Evolutionary conservation across 30 jellyfish, hydroid and myxozoan genomes (phyloP).

Genomic region (Sanderia malayensis): DNA sequence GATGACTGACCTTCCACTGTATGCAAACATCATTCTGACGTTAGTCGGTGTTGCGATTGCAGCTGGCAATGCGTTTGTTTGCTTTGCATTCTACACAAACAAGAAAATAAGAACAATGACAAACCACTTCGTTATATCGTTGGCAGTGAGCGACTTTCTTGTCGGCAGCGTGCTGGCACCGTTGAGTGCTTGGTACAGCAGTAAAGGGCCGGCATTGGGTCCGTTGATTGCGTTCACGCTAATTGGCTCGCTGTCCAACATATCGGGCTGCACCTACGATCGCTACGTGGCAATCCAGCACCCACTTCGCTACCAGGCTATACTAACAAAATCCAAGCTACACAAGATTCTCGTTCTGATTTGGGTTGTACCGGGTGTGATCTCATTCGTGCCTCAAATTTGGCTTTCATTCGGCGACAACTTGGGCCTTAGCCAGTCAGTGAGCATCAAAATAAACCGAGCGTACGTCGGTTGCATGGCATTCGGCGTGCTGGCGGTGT

Average conservation of each 20-base stretch:
- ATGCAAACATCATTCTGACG: conserved; percentile 17
- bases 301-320: conserved; percentile 74
- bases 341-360: conserved; percentile 21
- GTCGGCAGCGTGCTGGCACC: conserved; percentile 58
- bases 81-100: conserved; percentile 32
- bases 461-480: conserved; percentile 47
- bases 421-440: not conserved
- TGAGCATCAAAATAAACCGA: not conserved
- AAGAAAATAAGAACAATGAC: conserved; percentile 39
- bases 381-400: conserved; percentile 45
- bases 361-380: conserved; percentile 49
- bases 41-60: conserved; percentile 26
- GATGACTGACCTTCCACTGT: conserved; percentile 11
- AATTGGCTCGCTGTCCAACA: conserved; percentile 60
- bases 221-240: conserved; percentile 59
- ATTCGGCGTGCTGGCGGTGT: conserved; percentile 32
- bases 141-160: conserved; percentile 56
- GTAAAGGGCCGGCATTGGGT: conserved; percentile 20
- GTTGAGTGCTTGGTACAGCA: conserved; percentile 25
- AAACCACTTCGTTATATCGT: conserved; percentile 55
- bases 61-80: conserved; percentile 38
- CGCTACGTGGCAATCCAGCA: conserved; percentile 58
- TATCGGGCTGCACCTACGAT: conserved; percentile 69
- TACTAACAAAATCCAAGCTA: conserved; percentile 33
- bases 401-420: conserved; percentile 17